These are phyloP conservation scores for Nebria ingens DNA, from an alignment of 1,140 invertebrate species.

Conservation along the genomic window DNA sequence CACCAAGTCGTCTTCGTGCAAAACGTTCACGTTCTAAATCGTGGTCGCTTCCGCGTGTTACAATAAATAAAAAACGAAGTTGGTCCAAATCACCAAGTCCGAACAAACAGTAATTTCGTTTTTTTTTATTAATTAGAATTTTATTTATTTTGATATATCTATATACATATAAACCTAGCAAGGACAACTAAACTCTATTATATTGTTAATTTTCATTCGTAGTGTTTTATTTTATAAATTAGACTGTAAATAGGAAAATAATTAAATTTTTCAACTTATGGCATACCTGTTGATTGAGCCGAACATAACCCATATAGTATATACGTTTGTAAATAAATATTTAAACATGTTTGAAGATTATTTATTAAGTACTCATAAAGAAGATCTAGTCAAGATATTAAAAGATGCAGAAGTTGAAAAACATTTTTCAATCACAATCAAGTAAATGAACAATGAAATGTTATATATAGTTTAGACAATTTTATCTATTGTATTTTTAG, in stretches of 20 bases:
- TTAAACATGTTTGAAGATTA: constrained; percentile 24
- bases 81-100: constrained; percentile 24
- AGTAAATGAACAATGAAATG: constrained; percentile 31
- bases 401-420: constrained; percentile 28
- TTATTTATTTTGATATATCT: too few relatives aligned
- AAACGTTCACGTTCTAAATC: constrained; percentile 28
- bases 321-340: neutral
- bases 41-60: constrained; percentile 23
- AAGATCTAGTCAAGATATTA: constrained; percentile 38
- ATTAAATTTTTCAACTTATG: neutral
- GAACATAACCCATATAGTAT: neutral
- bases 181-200: too few relatives aligned
- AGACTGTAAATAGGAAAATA: too few relatives aligned
- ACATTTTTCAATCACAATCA: constrained; percentile 38
- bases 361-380: constrained; percentile 21
- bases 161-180: too few relatives aligned
- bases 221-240: too few relatives aligned
- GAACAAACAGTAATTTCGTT: neutral
- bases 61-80: constrained; percentile 16
- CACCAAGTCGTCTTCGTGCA: constrained; percentile 21
- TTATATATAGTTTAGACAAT: constrained; percentile 10
- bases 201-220: too few relatives aligned
- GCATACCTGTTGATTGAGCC: neutral
- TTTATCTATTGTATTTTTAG: constrained; percentile 35
- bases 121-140: too few relatives aligned